Conservation (phyloP, 2,113 vertebrate species). For the Syrrhaptes paradoxus region DNA sequence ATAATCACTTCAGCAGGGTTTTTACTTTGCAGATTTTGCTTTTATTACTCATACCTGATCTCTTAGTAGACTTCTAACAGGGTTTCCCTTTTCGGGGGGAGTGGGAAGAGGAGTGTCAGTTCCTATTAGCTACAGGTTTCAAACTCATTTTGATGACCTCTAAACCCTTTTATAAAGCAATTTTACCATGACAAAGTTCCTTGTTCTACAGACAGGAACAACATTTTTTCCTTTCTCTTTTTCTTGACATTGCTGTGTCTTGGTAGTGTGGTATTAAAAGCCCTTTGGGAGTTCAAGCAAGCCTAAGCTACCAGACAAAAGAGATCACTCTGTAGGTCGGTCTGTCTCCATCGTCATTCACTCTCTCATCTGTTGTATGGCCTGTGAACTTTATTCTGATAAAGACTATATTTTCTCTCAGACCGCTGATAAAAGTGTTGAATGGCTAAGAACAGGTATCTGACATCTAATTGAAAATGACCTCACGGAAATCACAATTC, state of each 20-base stretch:
- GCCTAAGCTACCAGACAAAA: not conserved
- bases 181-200: constrained; percentile 22
- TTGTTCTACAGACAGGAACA: not conserved
- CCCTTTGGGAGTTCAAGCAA: not conserved
- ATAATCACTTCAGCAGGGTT: not conserved
- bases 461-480: not conserved
- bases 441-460: not conserved
- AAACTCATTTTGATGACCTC: not conserved
- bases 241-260: not conserved
- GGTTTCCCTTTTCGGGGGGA: not conserved
- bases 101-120: not conserved
- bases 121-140: constrained; percentile 24
- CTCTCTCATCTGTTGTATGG: not conserved
- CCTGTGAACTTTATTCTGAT: constrained; percentile 2
- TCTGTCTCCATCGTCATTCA: not conserved
- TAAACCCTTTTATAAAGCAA: not conserved
- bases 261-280: not conserved
- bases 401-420: constrained; percentile 1
- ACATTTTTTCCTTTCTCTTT: not conserved
- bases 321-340: not conserved
- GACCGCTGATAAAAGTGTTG: not conserved
- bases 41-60: fast-evolving
- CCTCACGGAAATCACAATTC: not conserved
- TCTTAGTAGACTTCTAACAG: not conserved
- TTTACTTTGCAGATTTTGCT: not conserved